Evolutionary conservation across 2,888 invertebrate species (phyloP).

Genomic region (Polymixis flavicincta): DNA sequence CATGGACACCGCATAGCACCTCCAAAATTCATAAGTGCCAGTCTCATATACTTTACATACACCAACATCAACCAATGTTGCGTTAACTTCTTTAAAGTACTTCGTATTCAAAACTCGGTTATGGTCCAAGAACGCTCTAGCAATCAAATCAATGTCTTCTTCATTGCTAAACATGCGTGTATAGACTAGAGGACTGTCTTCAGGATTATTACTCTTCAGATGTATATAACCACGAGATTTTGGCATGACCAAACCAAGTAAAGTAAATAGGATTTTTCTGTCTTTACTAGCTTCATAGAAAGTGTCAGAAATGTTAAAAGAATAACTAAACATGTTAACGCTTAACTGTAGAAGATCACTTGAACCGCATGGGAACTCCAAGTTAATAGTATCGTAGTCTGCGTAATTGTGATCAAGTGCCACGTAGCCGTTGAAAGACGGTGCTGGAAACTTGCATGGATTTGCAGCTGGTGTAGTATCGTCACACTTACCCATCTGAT

Average conservation of each 20-base stretch:
- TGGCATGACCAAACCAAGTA: slow-evolving; percentile 26
- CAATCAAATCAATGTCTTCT: slow-evolving; percentile 66
- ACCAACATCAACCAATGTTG: slow-evolving; percentile 61
- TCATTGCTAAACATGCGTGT: slow-evolving; percentile 38
- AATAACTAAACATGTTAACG: slow-evolving; percentile 30
- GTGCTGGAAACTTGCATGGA: slow-evolving; percentile 29
- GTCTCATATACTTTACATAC: slow-evolving; percentile 51
- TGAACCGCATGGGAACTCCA: slow-evolving; percentile 37
- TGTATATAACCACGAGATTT: slow-evolving; percentile 34
- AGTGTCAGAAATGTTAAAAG: slow-evolving; percentile 27
- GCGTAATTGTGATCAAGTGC: slow-evolving; percentile 24
- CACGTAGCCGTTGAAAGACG: slow-evolving; percentile 35
- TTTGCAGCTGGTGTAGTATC: slow-evolving; percentile 1
- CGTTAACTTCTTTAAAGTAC: slow-evolving; percentile 62
- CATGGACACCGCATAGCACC: slow-evolving; percentile 67
- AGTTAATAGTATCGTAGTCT: slow-evolving; percentile 36
- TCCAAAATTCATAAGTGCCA: slow-evolving; percentile 59
- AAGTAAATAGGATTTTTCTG: slow-evolving; percentile 15
- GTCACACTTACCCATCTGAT: slow-evolving; percentile 24
- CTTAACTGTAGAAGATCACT: slow-evolving; percentile 29
- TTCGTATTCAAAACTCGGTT: slow-evolving; percentile 63
- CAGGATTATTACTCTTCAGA: slow-evolving; percentile 56
- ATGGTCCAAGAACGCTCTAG: slow-evolving; percentile 66
- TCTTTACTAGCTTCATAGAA: slow-evolving; percentile 25
- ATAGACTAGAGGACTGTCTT: slow-evolving; percentile 57